Evolutionary conservation across 2,113 vertebrate genomes (phyloP), one percentile per base, ranked within the genome.

Genomic region (Pseudonaja textilis): DNA sequence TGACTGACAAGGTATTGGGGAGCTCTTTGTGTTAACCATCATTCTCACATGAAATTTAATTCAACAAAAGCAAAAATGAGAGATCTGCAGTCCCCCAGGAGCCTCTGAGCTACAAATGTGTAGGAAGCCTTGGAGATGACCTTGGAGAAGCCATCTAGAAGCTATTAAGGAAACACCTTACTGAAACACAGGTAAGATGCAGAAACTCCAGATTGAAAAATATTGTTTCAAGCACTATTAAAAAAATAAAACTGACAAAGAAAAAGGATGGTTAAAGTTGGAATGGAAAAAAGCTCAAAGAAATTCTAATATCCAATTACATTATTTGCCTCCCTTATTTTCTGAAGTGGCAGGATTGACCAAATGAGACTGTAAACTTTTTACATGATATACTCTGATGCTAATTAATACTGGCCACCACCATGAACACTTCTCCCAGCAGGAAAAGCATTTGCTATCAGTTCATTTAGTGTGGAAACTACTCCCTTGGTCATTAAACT

Each of bases 311-410:
- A 52, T 85, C 26, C 14, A 85, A 59, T 34, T 85, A 50, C 69
- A 92, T 89, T 89, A 89, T 34, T 91, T 91, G 52, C 22, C n/a
- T 56, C 69, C n/a, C 59, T 74, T 56, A 50, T 25, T 89, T 45
- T 88, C 90, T 0, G 1, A 39, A 91, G 87, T 0, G 50, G 88
- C 10, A 55, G n/a, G 18, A 89, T 34, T 64, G 85, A 85, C 52
- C 25, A 95, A 91, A 54, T 39, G 18, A 45, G 87, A 89, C 59
- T 34, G 23, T 2, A n/a, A 69, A 5, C 2, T 89, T 94, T 42
- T 86, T 55, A 61, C 64, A 88, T 59, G 39, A 4, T 47, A 47
- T 47, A 47, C 47, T 11, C 23, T 92, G 81, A 22, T 52, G 45
- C 23, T 88, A 88, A 92, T 64, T 54, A 92, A 54, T 88, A 39